Evolutionary conservation across 1,140 invertebrate genomes (phyloP).

Genomic region (Rhopalosiphum maidis): DNA sequence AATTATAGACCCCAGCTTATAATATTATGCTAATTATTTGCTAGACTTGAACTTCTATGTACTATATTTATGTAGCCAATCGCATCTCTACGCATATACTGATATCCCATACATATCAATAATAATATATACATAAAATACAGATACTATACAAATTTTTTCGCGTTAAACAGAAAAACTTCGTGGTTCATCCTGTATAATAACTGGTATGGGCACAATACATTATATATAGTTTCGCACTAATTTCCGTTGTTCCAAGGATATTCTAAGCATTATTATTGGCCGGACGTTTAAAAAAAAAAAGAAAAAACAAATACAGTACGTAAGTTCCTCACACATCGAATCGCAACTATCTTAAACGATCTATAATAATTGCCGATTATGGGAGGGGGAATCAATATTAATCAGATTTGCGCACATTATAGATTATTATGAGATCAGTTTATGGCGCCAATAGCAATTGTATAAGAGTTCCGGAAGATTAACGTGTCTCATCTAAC

Average conservation of each 20-base stretch:
- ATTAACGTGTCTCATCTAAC: neutral
- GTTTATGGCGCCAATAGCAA: neutral
- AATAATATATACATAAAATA: neutral
- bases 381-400: neutral
- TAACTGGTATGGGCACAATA: neutral
- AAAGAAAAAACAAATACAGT: neutral
- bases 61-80: neutral
- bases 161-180: neutral
- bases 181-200: neutral
- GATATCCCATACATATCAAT: neutral
- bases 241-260: conserved; percentile 5
- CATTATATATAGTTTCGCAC: neutral
- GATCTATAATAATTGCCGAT: too few species aligned
- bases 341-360: neutral
- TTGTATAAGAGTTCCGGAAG: neutral
- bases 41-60: neutral
- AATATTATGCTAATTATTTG: neutral
- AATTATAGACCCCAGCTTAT: neutral
- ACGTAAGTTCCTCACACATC: neutral
- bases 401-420: neutral
- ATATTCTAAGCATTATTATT: neutral
- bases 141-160: neutral
- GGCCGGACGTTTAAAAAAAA: neutral
- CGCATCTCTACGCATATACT: neutral
- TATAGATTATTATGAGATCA: neutral